Base-by-base conservation (phyloP, 2,888 invertebrate species). In the Drosophila pegasa region DNA sequence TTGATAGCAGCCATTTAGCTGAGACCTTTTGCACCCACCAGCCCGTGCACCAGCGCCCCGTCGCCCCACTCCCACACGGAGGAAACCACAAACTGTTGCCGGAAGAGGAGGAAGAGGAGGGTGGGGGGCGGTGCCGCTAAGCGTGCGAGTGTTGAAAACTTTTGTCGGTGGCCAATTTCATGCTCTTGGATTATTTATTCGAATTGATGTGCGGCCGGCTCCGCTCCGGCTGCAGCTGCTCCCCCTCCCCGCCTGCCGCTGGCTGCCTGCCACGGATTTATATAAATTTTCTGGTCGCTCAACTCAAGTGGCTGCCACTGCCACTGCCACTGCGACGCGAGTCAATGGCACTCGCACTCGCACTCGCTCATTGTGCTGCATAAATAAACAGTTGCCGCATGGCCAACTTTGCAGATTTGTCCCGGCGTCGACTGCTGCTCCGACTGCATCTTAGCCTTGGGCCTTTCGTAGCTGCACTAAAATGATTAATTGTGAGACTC, bases 141-240 rank as follows among this genome's bases (percentile, higher is more conserved):
- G 69, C 65, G 66, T 68, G 52, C 48, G 73, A 82, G 76, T 66
- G 68, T 51, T 81, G 67, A 81, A 82, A 82, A 82, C 63, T 85
- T 82, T 80, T 69, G 64, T 69, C 70, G 82, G 75, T 64, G 82
- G 81, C 75, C 87, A 87, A 82, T 83, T 88, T 83, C 69, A 86
- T 88, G 88, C 88, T 83, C 20, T 79, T 86, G 83, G 88, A 85
- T 88, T 83, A 83, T 83, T 83, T 88, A 88, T 88, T 88, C 88
- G 83, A 88, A 88, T 86, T 88, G 88, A 83, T 88, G 88, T 82
- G 82, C 88, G 85, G 81, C 69, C 43, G 70, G 33, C 40, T 10
- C 45, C 7, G 18, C 10, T 16, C 33, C 33, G 31, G 9, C 31
- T 4, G 3, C 29, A 18, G 31, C 16, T n/a, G n/a, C 16, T 2